Evolutionary conservation across 64 coral and sea anemone species (phyloP).

Genomic region (Exaiptasia diaphana): DNA sequence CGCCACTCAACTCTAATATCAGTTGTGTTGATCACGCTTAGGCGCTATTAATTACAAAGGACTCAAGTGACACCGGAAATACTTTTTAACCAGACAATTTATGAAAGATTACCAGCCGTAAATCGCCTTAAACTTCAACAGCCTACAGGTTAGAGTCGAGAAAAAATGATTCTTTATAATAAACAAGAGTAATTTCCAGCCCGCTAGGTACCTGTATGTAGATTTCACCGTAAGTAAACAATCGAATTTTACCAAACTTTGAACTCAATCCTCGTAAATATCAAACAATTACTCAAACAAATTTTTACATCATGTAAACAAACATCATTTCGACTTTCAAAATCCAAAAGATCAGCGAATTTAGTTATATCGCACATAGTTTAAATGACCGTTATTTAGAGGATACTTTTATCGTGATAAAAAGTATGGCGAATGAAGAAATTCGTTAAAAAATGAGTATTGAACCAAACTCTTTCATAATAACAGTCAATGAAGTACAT

Average conservation of each 20-base stretch:
- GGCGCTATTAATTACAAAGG: neutral
- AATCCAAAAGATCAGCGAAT: constrained; percentile 4
- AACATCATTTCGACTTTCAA: neutral
- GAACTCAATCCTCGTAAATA: constrained; percentile 9
- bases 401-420: constrained; percentile 22
- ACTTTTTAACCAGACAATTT: neutral
- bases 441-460: constrained; percentile 9
- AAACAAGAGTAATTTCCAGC: neutral
- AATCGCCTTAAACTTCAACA: too few species aligned
- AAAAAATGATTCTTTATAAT: too few species aligned
- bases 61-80: neutral
- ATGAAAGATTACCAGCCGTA: neutral
- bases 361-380: constrained; percentile 20
- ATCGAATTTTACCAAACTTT: constrained; percentile 3
- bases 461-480: neutral
- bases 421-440: constrained; percentile 19
- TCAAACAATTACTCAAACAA: constrained; percentile 1
- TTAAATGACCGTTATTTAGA: constrained; percentile 29
- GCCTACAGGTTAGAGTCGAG: too few species aligned
- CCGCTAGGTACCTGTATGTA: neutral
- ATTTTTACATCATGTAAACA: constrained; percentile 15
- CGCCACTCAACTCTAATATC: neutral
- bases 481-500: constrained; percentile 2
- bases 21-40: neutral
- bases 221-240: neutral